Conservation (phyloP, 2,888 invertebrate genomes). For the Tortrix viridana region DNA sequence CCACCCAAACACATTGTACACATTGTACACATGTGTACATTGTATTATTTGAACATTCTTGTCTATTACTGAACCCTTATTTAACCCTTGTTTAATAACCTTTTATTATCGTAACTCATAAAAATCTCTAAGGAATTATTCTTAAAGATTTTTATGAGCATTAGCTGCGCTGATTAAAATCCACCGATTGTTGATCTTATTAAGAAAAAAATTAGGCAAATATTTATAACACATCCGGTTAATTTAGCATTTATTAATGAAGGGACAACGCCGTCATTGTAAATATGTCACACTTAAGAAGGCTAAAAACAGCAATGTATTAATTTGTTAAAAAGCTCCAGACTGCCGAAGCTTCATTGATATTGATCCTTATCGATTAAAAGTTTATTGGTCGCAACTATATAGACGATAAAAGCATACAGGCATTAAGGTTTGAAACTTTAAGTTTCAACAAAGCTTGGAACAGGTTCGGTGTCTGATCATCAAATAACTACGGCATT, state of each 20-base stretch:
- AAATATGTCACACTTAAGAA: not conserved
- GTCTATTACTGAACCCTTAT: too few relatives aligned
- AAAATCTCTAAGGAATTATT: too few relatives aligned
- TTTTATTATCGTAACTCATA: too few relatives aligned
- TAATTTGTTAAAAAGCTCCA: conserved; percentile 24
- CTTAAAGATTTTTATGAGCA: too few relatives aligned
- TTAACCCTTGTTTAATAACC: too few relatives aligned
- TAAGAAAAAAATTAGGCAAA: too few relatives aligned
- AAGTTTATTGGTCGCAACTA: conserved; percentile 4
- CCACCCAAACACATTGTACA: too few relatives aligned
- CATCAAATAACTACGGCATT: conserved; percentile 59
- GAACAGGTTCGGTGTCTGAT: conserved; percentile 50
- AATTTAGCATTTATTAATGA: not conserved
- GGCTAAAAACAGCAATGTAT: conserved; percentile 17
- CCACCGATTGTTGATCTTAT: too few relatives aligned
- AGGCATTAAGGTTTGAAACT: conserved; percentile 14
- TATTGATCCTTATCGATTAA: conserved; percentile 24
- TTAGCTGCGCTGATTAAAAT: too few relatives aligned
- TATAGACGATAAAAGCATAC: not conserved
- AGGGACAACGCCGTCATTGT: not conserved
- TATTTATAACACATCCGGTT: too few relatives aligned
- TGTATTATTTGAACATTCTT: too few relatives aligned
- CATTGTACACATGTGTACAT: too few relatives aligned
- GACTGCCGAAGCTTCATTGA: conserved; percentile 2
- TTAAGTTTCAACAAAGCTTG: conserved; percentile 23